Evolutionary conservation across 2,113 vertebrate genomes (phyloP), one percentile per base, ranked within the genome.

Genomic region (Trichechus manatus): DNA sequence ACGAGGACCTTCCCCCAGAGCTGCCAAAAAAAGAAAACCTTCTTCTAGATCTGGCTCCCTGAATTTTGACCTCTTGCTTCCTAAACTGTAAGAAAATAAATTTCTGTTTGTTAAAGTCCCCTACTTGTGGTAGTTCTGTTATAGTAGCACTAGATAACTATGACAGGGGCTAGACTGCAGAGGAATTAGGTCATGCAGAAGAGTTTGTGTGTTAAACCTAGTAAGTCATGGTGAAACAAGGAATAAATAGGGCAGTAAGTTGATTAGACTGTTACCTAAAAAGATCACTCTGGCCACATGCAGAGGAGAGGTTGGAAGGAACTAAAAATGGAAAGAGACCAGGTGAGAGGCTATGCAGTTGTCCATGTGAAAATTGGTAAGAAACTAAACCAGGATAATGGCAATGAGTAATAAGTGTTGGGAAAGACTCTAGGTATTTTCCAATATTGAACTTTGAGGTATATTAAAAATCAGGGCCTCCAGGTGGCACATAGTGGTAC

Each of bases 191-290:
- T 74, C 53, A 36, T 8, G 10, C 13, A 39, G 31, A n/a, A 47
- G 0, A n/a, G 22, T 1, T 27, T 29, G 5, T 31, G 29, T 22
- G 31, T 20, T 36, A 36, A 19, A 44, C 10, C 10, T 87, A 22
- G 22, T 17, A 42, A 9, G 6, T 42, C 17, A 8, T 11, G 1
- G 5, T 44, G 33, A 39, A 10, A 33, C 68, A 1, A 61, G 10
- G 14, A 82, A 33, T 27, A 5, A 53, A 23, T 0, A 70, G 3
- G 6, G 3, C 19, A 68, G 22, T 1, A 0, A 2, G 44, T 33
- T 70, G 39, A 6, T 66, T 42, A 33, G 27, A 27, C 19, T 1
- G 29, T 20, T 70, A 33, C 15, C 9, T 33, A 4, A 31, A 53
- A 53, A 31, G 36, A 47, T 44, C 22, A 64, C 1, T n/a, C 27